These are phyloP conservation scores for Drosophila asahinai DNA, from an alignment of 1,140 invertebrate genomes.

Conservation along the genomic window DNA sequence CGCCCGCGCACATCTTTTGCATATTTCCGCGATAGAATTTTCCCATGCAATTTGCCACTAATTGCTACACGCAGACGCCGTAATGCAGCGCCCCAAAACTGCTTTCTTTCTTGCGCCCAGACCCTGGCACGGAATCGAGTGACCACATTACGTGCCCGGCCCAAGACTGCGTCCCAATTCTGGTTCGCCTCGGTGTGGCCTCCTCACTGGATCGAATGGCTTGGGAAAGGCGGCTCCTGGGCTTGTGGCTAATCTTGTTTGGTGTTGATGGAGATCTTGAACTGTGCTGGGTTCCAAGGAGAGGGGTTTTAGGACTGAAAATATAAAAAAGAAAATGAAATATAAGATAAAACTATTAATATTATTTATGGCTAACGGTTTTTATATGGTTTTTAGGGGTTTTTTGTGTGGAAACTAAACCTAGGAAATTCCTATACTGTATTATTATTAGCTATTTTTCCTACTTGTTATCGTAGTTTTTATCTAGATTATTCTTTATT, in stretches of 20 bases:
- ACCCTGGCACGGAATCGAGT: constrained; percentile 47
- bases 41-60: constrained; percentile 81
- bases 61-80: constrained; percentile 73
- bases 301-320: too few species aligned
- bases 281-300: too few species aligned
- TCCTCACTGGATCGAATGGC: constrained; percentile 21
- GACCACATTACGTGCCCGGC: constrained; percentile 53
- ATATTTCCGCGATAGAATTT: constrained; percentile 76
- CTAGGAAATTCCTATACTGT: too few species aligned
- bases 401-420: too few species aligned
- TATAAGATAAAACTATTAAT: too few species aligned
- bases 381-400: background rate
- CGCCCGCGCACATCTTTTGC: constrained; percentile 61
- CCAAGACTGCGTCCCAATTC: constrained; percentile 27
- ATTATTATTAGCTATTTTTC: too few species aligned
- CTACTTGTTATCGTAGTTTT: too few species aligned
- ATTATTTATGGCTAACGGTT: background rate
- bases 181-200: constrained; percentile 10
- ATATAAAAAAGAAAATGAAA: too few species aligned
- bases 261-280: background rate
- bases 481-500: too few species aligned
- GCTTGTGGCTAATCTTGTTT: constrained; percentile 21
- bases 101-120: constrained; percentile 66
- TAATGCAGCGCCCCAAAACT: constrained; percentile 35
- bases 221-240: constrained; percentile 35